Evolutionary conservation across 2,113 vertebrate species (phyloP).

Genomic region (Antennarius striatus): DNA sequence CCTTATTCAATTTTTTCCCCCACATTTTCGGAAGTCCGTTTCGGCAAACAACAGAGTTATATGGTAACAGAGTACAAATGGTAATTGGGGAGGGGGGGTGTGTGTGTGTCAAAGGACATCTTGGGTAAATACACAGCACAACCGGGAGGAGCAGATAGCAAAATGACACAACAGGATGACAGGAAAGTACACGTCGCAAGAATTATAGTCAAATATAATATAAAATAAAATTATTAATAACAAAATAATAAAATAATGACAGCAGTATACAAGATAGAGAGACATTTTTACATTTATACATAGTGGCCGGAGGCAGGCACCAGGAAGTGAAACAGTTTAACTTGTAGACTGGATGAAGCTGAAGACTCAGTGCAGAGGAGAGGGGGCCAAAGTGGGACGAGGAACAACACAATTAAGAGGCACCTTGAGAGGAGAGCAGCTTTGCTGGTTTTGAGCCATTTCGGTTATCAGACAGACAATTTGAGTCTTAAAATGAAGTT

Average conservation of each 20-base stretch:
- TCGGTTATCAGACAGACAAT: constrained; percentile 39
- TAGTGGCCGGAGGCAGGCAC: constrained; percentile 80
- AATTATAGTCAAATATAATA: constrained; percentile 71
- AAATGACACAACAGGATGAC: constrained; percentile 68
- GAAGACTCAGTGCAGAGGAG: constrained; percentile 67
- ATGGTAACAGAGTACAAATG: constrained; percentile 75
- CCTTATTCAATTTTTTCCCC: constrained; percentile 38
- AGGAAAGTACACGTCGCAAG: constrained; percentile 62
- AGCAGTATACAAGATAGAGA: constrained; percentile 77
- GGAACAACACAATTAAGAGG: constrained; percentile 72
- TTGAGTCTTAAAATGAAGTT: constrained; percentile 39
- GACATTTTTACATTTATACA: constrained; percentile 84
- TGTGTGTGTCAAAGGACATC: constrained; percentile 33
- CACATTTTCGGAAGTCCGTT: constrained; percentile 60
- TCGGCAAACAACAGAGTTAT: constrained; percentile 74
- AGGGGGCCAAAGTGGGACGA: constrained; percentile 53
- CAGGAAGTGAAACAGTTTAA: constrained; percentile 72
- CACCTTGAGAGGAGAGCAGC: constrained; percentile 74
- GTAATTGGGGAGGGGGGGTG: constrained; percentile 40
- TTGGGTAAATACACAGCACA: constrained; percentile 77
- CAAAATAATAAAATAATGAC: constrained; percentile 78
- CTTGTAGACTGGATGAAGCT: constrained; percentile 66
- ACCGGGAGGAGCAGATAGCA: constrained; percentile 69
- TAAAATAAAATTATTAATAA: constrained; percentile 75
- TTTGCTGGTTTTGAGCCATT: constrained; percentile 65